Evolutionary conservation across 2,888 invertebrate species (phyloP), one percentile per base, ranked within the genome.

Genomic region (Callinectes sapidus): DNA sequence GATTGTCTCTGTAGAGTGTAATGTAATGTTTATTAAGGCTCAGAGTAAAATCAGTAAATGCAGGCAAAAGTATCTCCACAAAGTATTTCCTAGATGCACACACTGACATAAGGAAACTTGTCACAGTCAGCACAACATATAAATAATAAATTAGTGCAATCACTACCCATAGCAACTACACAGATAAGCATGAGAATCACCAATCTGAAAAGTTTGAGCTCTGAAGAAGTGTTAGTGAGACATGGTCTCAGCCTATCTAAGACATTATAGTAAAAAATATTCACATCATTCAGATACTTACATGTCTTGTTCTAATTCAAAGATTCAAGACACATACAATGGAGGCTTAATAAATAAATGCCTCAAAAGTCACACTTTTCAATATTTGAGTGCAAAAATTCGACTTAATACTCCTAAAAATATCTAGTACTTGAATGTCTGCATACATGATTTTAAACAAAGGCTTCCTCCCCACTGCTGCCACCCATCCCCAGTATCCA

Each of bases 121-220:
- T 77, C 28, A 77, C 28, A 77, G 13, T 77, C 61, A 61, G 61
- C 23, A 5, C 18, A 61, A 28, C 28, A 71, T 81, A 81, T 35
- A 81, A 71, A 35, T 35, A 81, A 81, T 35, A 81, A 81, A 81
- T 81, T 81, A 81, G 81, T 81, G 32, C 16, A 81, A 16, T n/a
- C 35, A 81, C 16, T 81, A 35, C 6, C 81, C 35, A 81, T 35
- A 16, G 14, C 14, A 81, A 16, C 81, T 81, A 81, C 81, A 32
- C 35, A 28, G 10, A 13, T 28, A 28, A 10, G 28, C 28, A 71
- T 61, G 18, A 61, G 23, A 3, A 71, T 81, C 81, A 81, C 35
- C 35, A 32, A 35, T 16, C 10, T 16, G 5, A 81, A 18, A 81
- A 32, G 35, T 35, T 35, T 35, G 81, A 81, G 81, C n/a, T 71